Evolutionary conservation across 2,797 vertebrate species (phyloP).

Genomic region (Takifugu rubripes): DNA sequence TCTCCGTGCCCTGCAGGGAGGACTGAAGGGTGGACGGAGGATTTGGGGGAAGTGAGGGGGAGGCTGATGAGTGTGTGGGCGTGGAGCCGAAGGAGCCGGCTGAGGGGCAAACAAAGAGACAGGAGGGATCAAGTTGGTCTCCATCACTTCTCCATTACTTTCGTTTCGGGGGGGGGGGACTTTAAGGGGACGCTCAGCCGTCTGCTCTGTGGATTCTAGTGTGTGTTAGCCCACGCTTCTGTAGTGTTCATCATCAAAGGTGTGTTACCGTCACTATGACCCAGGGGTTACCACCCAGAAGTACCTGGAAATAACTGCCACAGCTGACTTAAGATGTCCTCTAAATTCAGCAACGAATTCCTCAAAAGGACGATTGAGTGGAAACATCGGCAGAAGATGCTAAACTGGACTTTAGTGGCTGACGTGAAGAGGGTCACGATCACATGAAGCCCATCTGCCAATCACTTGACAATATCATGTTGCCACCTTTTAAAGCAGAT

Average conservation of each 20-base stretch:
- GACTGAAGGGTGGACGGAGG: conserved; percentile 24
- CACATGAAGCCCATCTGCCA: too few species aligned
- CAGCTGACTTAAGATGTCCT: too few species aligned
- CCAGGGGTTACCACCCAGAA: background rate
- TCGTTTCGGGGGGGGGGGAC: conserved; percentile 37
- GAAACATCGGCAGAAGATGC: too few species aligned
- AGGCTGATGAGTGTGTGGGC: background rate
- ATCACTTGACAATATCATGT: too few species aligned
- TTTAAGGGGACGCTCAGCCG: conserved; percentile 6
- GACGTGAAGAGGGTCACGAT: too few species aligned
- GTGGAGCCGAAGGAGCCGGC: background rate
- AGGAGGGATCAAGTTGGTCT: conserved; percentile 57
- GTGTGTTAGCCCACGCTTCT: background rate
- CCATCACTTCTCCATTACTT: conserved; percentile 48
- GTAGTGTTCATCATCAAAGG: conserved; percentile 1
- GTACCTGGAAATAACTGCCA: background rate
- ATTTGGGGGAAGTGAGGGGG: conserved; percentile 2
- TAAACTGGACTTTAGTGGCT: too few species aligned
- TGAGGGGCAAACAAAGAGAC: conserved; percentile 42
- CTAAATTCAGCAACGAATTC: too few species aligned
- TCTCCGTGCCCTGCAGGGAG: conserved; percentile 12
- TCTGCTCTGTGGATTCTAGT: conserved; percentile 9
- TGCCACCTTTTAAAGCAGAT: too few species aligned
- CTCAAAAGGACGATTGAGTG: too few species aligned
- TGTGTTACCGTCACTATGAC: background rate